A percentile compares a stretch with the other conserved stretches of the same genome.
Evolutionary conservation across 2,888 invertebrate genomes (phyloP).

Genomic region (Eupithecia insigniata): DNA sequence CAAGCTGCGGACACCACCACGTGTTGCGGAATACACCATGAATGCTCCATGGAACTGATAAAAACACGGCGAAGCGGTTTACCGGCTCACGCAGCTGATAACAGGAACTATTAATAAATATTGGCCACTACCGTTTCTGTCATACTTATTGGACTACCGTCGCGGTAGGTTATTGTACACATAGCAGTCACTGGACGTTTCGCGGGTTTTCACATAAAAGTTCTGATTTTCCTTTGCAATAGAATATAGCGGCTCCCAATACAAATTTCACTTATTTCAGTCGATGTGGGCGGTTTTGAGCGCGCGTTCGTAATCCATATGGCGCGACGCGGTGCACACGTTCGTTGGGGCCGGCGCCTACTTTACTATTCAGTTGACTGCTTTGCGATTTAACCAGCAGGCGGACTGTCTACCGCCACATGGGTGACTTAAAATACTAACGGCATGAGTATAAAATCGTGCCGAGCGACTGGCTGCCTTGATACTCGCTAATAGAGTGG

Average conservation of each 20-base stretch:
- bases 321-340: conserved; percentile 56
- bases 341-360: conserved; percentile 61
- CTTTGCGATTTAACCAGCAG: conserved; percentile 66
- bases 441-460: conserved; percentile 50
- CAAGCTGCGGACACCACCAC: conserved; percentile 62
- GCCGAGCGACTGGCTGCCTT: conserved; percentile 46
- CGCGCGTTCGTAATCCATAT: conserved; percentile 61
- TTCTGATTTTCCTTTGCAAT: conserved; percentile 13
- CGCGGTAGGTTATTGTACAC: conserved; percentile 68
- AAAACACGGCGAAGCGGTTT: conserved; percentile 49
- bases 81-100: conserved; percentile 61
- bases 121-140: conserved; percentile 46
- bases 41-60: conserved; percentile 63
- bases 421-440: conserved; percentile 57
- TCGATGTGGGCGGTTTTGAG: conserved; percentile 40
- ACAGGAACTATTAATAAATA: conserved; percentile 58
- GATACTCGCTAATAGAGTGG: conserved; percentile 41
- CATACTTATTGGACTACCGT: conserved; percentile 43
- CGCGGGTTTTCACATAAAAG: conserved; percentile 14
- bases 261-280: conserved; percentile 25
- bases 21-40: conserved; percentile 62
- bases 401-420: conserved; percentile 66
- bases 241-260: conserved; percentile 3
- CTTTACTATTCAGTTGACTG: conserved; percentile 70
- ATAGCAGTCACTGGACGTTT: conserved; percentile 34